Evolutionary conservation across 2,888 invertebrate species (phyloP), one percentile per base, ranked within the genome.

Genomic region (Laothoe populi): DNA sequence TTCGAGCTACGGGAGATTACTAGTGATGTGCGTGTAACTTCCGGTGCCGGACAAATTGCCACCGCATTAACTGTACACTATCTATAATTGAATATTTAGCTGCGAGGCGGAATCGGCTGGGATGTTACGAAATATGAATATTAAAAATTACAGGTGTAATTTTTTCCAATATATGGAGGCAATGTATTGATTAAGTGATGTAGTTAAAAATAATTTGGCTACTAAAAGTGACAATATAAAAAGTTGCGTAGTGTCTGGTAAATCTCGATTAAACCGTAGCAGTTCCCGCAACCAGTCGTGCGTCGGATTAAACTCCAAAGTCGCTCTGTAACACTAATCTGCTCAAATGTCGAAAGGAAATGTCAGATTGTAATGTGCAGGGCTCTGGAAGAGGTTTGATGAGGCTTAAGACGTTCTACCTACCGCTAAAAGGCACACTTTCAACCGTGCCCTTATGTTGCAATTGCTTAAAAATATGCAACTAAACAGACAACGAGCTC

Each of bases 291-390:
- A 87, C 87, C 87, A 86, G 79, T 90, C 83, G 81, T 73, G 83
- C 90, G 92, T 92, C 91, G 84, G 91, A 91, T 92, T 92, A 91
- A 87, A 83, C 89, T 88, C 83, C 85, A 76, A 87, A 86, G 88
- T 84, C 81, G 83, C 86, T 81, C 83, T 84, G 88, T 86, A 91
- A 87, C 88, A 87, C 87, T 92, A 91, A 92, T 92, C 92, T 92
- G 87, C 89, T 92, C 89, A 87, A 90, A 92, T 89, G 92, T 91
- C 92, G 88, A 90, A 87, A 92, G 93, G 92, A 93, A 92, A 93
- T 87, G 93, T 93, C 93, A 88, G 93, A 92, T 93, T 90, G 92
- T 88, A 89, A 89, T 83, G 84, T 86, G 84, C 87, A 88, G 88
- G 85, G 87, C 84, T 78, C 78, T 71, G 81, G 82, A 77, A 80